Evolutionary conservation across 2,888 invertebrate species (phyloP), one percentile per base, ranked within the genome.

Genomic region (Cremastinae sp.): DNA sequence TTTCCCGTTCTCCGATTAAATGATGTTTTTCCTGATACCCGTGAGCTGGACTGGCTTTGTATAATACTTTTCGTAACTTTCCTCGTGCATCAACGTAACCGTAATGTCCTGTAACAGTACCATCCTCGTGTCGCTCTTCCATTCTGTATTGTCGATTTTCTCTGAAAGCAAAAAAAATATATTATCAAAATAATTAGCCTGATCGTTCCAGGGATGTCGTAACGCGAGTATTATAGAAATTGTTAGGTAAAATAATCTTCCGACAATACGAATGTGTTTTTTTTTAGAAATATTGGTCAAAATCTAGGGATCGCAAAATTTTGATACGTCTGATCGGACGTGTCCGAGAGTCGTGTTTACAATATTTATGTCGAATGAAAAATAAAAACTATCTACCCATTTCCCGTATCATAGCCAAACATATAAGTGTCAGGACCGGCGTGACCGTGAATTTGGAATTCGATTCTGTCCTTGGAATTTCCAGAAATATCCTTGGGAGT

Each of bases 401-500:
- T 93, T 83, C 96, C 96, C 59, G 96, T 96, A 87, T 96, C 95
- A 88, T 92, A 96, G 84, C 96, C 96, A 89, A 95, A 96, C 89
- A 96, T 94, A 89, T 96, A 96, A 80, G 95, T 94, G 85, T 94
- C 92, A 0, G 96, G 96, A 51, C 96, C 96, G 81, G 94, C 93
- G 90, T 95, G 94, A 78, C 96, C 96, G 83, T 95, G 94, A 91
- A 96, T 93, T 85, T 96, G 94, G 91, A 96, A 96, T 86, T 94
- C 93, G 2, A 94, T 92, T 72, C 95, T 87, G 69, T 92, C 91
- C 37, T 90, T 90, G 1, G 65, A 65, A 2, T 41, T 49, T 9
- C 49, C 47, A 16, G 49, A 8, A 83, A 22, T 22, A 7, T 58
- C 18, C 5, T 47, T 72, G 43, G 58, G 43, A 16, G 61, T 39